These are phyloP conservation scores for Congeria kusceri DNA, from an alignment of 2,888 invertebrate genomes.

Conservation along the genomic window DNA sequence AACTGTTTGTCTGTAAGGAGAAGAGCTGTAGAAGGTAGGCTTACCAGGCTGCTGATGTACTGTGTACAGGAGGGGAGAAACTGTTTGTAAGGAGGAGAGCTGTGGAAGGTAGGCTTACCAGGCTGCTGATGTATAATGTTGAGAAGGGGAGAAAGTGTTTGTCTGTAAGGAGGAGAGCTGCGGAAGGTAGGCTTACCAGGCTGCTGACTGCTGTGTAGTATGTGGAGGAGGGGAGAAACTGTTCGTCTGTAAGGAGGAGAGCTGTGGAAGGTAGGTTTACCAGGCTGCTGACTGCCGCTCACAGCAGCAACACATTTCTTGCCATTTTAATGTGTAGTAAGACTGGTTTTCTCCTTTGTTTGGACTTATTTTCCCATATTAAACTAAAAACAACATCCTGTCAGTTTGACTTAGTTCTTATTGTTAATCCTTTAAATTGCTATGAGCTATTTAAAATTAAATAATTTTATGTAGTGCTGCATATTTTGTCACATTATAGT, in stretches of 20 bases:
- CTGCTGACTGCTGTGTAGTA: slow-evolving; percentile 46
- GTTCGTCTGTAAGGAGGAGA: slow-evolving; percentile 43
- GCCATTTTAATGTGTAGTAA: no score
- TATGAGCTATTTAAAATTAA: no score
- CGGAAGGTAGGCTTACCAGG: slow-evolving; percentile 48
- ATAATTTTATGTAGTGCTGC: no score
- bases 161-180: slow-evolving; percentile 51
- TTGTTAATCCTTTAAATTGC: no score
- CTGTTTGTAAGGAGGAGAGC: slow-evolving; percentile 41
- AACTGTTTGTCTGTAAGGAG: slow-evolving; percentile 45
- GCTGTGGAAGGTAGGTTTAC: slow-evolving; percentile 51
- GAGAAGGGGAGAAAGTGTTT: slow-evolving; percentile 41
- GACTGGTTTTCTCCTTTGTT: no score
- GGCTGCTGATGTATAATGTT: slow-evolving; percentile 46
- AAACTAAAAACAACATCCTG: no score
- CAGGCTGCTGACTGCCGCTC: background rate
- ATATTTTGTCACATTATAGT: no score
- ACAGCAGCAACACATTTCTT: no score
- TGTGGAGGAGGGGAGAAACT: slow-evolving; percentile 52
- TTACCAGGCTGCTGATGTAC: no score
- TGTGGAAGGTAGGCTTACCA: slow-evolving; percentile 53
- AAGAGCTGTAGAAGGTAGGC: slow-evolving; percentile 50
- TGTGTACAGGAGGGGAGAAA: slow-evolving; percentile 50
- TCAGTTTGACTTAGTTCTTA: no score
- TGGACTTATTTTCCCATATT: no score